Base-by-base conservation (phyloP, 2,888 invertebrate genomes). In the Drosophila nr. medialis region DNA sequence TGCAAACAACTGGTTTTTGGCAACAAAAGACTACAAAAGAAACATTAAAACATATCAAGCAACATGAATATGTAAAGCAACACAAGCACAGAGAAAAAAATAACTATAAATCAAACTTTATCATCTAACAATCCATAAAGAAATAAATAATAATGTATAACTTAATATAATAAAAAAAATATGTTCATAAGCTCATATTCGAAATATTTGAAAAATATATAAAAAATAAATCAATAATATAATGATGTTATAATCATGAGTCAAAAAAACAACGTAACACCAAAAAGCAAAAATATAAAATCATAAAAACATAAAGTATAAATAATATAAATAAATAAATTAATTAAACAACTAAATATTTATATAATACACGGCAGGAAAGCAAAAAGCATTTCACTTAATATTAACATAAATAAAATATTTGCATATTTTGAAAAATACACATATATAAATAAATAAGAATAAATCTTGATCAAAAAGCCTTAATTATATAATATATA, bases 1-100 rank as follows among this genome's bases (percentile, higher is more conserved):
- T 93, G 93, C 89, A 92, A 90, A 92, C 93, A 92, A 91, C 92
- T 85, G 90, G 86, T 90, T 80, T 78, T 86, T 90, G 74, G 81
- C 84, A 84, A 79, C 87, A 75, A 69, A 49, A 70, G 53, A 63
- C 61, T 34, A 15, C 24, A 58, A 48, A 54, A 36, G 8, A 55
- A 55, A 45, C 45, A 45, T 24, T 45, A 8, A 24, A 45, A 8
- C 24, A 45, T 45, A 24, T 15, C 15, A 24, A 45, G 45, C 30
- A 36, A 54, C 45, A 30, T 36, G 42, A n/a, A 32, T 36, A 27
- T 11, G 49, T 27, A 13, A 10, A 64, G 24, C 48, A 62, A 53
- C n/a, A n/a, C 45, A 64, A 10, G n/a, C 3, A 32, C 13, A 55
- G 27, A 11, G 24, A 30, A 13, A 30, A 30, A 10, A 24, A 59